A percentile compares a stretch with the other conserved stretches of the same genome.
These are phyloP conservation scores for Pocillopora grandis DNA, from an alignment of 92 coral and sea anemone genomes.

Conservation along the genomic window DNA sequence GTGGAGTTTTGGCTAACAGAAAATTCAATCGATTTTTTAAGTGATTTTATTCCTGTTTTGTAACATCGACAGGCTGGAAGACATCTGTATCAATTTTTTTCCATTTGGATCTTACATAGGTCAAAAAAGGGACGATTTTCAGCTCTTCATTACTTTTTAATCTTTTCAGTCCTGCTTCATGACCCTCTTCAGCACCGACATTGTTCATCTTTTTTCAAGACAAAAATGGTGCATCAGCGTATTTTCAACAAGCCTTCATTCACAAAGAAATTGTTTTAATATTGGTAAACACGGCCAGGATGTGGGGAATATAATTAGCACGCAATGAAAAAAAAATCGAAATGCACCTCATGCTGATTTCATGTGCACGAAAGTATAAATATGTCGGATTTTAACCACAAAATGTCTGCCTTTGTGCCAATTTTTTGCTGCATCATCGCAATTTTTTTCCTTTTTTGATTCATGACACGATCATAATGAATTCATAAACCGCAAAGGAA, in stretches of 20 bases:
- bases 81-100: too few species aligned
- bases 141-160: too few species aligned
- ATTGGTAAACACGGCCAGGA: constrained; percentile 30
- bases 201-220: not conserved
- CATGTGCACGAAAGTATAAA: not conserved
- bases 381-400: not conserved
- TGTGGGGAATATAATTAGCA: constrained; percentile 15
- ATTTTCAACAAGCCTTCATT: not conserved
- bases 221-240: not conserved
- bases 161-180: too few species aligned
- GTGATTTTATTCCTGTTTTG: not conserved
- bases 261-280: constrained; percentile 11
- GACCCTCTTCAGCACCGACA: not conserved
- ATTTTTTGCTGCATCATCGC: not conserved
- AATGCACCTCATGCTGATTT: not conserved
- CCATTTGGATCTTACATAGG: too few species aligned
- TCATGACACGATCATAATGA: constrained; percentile 5
- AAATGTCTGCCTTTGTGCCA: not conserved
- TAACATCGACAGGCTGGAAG: too few species aligned
- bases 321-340: constrained; percentile 15
- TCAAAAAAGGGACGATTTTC: too few species aligned
- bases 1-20: constrained; percentile 2
- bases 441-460: not conserved
- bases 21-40: not conserved
- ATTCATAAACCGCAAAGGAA: constrained; percentile 19